Evolutionary conservation across 2,113 vertebrate species (phyloP), one percentile per base, ranked within the genome.

Genomic region (Eulemur rufifrons): DNA sequence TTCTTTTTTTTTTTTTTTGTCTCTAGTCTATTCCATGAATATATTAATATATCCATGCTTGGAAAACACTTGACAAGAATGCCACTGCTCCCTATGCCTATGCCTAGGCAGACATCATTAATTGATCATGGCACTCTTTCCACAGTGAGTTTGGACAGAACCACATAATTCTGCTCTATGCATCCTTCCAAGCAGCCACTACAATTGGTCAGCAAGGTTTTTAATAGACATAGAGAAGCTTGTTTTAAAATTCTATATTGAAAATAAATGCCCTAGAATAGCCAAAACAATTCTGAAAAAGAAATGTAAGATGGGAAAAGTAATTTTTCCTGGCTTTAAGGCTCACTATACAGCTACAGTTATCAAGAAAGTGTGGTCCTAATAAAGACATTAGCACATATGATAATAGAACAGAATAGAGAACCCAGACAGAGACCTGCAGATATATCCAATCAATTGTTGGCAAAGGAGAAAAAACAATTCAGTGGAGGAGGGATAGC

Each of bases 31-130:
- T 90, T 91, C 91, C 66, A 85, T 66, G 3, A 94, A 71, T 68
- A 64, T 17, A 18, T 54, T 54, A 54, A 54, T 54, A 6, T 76
- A 94, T 77, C 32, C 42, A 64, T 82, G 3, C 61, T 86, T 94
- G 45, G 77, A 83, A 93, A 95, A 37, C 52, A n/a, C 37, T 84
- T 73, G 21, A 85, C 76, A 87, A 61, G 54, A 93, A 84, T 66
- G 42, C 27, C 32, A 81, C 20, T 20, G 8, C 18, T 63, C n/a
- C 21, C 42, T 23, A 34, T 54, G 73, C n/a, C 52, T 77, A 7
- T 68, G 21, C 77, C 27, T 50, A 76, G 32, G 15, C 32, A 90
- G 76, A 45, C 61, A 88, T 71, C 82, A 96, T 27, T 88, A 78
- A 90, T 34, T 69, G 20, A 86, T 68, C 66, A 56, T 23, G 10